These are phyloP conservation scores for Oreortyx pictus DNA, from an alignment of 2,797 vertebrate species.

Conservation along the genomic window DNA sequence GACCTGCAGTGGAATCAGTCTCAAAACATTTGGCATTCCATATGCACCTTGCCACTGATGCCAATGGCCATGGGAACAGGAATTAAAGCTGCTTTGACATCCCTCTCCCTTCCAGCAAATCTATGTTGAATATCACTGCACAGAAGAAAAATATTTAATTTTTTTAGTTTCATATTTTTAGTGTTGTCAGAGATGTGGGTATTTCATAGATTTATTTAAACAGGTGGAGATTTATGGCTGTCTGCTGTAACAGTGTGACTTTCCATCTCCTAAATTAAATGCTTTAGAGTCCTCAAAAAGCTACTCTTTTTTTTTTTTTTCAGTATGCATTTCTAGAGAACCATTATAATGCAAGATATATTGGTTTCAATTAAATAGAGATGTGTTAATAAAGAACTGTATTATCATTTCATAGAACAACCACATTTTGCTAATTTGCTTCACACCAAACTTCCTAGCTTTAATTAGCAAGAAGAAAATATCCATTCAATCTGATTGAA, in stretches of 20 bases:
- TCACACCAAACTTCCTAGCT: conserved; percentile 59
- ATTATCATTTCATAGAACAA: conserved; percentile 59
- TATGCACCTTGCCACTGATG: neutral
- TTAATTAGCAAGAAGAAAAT: conserved; percentile 74
- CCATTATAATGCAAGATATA: neutral
- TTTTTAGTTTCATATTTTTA: neutral
- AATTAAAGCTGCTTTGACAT: neutral
- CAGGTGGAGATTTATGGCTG: neutral
- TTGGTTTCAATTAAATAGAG: conserved; percentile 9
- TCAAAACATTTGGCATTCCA: neutral
- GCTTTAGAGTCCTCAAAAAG: neutral
- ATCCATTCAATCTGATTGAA: conserved; percentile 66
- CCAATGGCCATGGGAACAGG: neutral
- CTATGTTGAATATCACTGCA: neutral
- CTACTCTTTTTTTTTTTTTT: neutral
- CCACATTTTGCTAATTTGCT: conserved; percentile 70
- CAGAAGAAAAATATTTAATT: neutral
- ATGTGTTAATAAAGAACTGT: conserved; percentile 32
- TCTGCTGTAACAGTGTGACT: neutral
- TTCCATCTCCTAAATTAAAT: conserved; percentile 1
- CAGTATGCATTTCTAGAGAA: conserved; percentile 2
- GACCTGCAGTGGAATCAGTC: neutral
- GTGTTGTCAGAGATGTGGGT: neutral
- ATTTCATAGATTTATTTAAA: conserved; percentile 3
- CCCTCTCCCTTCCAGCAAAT: neutral